Evolutionary conservation across 2,888 invertebrate genomes (phyloP).

Genomic region (Ctenicera cuprea): DNA sequence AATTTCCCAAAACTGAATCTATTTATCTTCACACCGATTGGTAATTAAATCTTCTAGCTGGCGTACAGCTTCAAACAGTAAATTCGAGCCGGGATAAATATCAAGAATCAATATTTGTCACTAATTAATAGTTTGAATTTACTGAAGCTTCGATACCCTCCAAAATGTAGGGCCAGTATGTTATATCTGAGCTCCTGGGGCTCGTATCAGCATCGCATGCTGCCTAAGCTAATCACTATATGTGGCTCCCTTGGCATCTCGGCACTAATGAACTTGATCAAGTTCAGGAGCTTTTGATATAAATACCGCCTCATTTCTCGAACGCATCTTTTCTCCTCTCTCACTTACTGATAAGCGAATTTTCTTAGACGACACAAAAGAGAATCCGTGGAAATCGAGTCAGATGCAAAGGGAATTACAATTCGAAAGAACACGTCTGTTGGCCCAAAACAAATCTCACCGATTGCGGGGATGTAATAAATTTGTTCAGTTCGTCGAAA

Average conservation of each 20-base stretch:
- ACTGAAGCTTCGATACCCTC: not conserved
- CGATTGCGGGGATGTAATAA: conserved; percentile 25
- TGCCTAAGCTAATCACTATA: conserved; percentile 35
- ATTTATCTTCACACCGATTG: too few species aligned
- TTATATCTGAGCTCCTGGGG: conserved; percentile 23
- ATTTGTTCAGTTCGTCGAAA: conserved; percentile 26
- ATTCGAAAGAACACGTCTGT: conserved; percentile 25
- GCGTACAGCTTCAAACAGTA: not conserved
- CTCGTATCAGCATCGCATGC: conserved; percentile 6
- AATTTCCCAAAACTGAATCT: too few species aligned
- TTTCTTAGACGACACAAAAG: conserved; percentile 16
- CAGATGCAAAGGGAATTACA: conserved; percentile 27
- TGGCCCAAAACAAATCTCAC: conserved; percentile 30
- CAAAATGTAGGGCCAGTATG: conserved; percentile 10
- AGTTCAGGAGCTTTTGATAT: conserved; percentile 20
- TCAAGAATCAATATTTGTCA: conserved; percentile 1
- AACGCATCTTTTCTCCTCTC: not conserved
- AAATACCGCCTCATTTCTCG: conserved; percentile 4
- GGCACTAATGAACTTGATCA: conserved; percentile 36
- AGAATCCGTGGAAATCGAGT: conserved; percentile 20
- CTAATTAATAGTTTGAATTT: conserved; percentile 4
- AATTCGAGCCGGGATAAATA: not conserved
- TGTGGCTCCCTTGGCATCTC: conserved; percentile 33
- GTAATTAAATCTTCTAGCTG: too few species aligned
- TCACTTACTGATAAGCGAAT: conserved; percentile 6